Base-by-base conservation (phyloP, 1,140 invertebrate species). In the Drosophila pseudoananassae region DNA sequence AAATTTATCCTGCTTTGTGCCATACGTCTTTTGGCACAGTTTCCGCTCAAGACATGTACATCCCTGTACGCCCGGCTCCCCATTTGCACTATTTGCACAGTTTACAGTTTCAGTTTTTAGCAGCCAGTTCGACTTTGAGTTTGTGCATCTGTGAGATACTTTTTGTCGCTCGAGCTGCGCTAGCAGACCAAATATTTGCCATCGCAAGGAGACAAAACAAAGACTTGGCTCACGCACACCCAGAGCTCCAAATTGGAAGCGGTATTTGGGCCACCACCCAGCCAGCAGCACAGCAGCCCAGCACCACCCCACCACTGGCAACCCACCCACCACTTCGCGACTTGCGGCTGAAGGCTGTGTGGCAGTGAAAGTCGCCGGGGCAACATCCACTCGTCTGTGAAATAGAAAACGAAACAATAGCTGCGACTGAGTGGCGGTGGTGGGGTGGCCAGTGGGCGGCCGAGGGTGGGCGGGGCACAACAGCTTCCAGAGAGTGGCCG, bases 1-100 rank as follows among this genome's bases (percentile, higher is more conserved):
- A 87, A 87, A 87, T 87, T 87, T 87, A 87, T 87, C 83, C 83
- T 88, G 78, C 83, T 87, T 87, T 87, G 83, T 83, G 83, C 83
- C 78, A 87, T 87, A 87, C 78, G 83, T 87, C 83, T 87, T 87
- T 88, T 85, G 81, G 81, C 82, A 87, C 81, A 85, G 82, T 85
- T 87, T 78, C 54, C 79, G 77, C 71, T 71, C 47, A 45, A 61
- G 61, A 78, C 66, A 38, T 68, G 50, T 69, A 57, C 43, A 9
- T 38, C 31, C 43, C 8, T n/a, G n/a, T 20, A 20, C 20, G 14
- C 51, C 15, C 20, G 15, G 0, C 10, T 38, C n/a, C n/a, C 46
- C 10, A 54, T 53, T 43, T 55, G 47, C 68, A 78, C 82, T 87
- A 88, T 88, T 87, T 87, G 78, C 83, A 78, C 74, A 87, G 78